Base-by-base conservation (phyloP, 2,888 invertebrate genomes). In the Sthenelais limicola region DNA sequence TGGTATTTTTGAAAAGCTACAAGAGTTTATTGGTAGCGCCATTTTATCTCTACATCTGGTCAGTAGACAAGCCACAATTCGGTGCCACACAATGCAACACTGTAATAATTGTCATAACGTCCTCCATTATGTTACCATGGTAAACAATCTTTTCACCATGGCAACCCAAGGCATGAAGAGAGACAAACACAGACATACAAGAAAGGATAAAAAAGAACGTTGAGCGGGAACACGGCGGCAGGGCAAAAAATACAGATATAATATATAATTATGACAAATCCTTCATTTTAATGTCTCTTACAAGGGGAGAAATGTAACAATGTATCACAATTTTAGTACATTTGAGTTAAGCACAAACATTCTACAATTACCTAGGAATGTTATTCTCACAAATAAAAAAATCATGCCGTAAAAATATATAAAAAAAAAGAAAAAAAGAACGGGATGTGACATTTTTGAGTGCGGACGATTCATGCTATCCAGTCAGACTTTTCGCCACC, bases 11-110 rank as follows among this genome's bases (percentile, higher is more conserved):
- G 62, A 38, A 62, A 62, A 62, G 62, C 62, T 62, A 62, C 62
- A 62, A 62, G 62, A 62, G 62, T 62, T 62, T 62, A 62, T 62
- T 62, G 62, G 62, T 62, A 62, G 62, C 62, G 62, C 12, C 38
- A 38, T 43, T n/a, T 38, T 62, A 24, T 21, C 26, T 62, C 62
- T 62, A 62, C 62, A 62, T 28, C 38, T 35, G 51, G 62, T 62
- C 38, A 28, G 30, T 38, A 62, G 38, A 62, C 62, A 62, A 62
- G 62, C 62, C 38, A 35, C 18, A 56, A n/a, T n/a, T 30, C 43
- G 62, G 62, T 62, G 62, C 62, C 21, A 43, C 62, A 62, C 62
- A 62, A 35, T 35, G 62, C 62, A 43, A 35, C 62, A 38, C 35
- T 15, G n/a, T n/a, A n/a, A n/a, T n/a, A n/a, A n/a, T n/a, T n/a